These are phyloP conservation scores for Orestias chungarensis DNA, from an alignment of 2,797 vertebrate species.

Conservation along the genomic window DNA sequence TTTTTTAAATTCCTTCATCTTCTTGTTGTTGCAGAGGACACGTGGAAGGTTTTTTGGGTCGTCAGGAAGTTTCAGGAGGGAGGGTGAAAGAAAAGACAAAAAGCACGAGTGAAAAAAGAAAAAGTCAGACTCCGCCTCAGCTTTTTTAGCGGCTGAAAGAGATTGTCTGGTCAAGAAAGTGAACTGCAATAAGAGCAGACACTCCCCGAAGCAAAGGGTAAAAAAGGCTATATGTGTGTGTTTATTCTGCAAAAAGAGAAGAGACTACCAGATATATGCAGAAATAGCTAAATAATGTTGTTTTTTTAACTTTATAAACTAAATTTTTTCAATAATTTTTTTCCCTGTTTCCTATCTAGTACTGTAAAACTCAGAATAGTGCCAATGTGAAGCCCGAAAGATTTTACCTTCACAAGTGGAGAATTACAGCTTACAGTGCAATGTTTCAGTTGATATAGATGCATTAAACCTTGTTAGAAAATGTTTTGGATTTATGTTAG, in stretches of 20 bases:
- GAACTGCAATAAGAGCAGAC: slow-evolving; percentile 40
- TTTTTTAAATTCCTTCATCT: slow-evolving; percentile 58
- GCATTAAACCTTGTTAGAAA: no score
- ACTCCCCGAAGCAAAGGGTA: slow-evolving; percentile 60
- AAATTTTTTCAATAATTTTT: not conserved
- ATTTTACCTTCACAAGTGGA: no score
- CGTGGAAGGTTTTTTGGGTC: slow-evolving; percentile 76
- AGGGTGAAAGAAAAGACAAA: slow-evolving; percentile 12
- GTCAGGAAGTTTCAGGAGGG: slow-evolving; percentile 50
- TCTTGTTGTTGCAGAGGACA: slow-evolving; percentile 64
- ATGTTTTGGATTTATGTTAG: no score
- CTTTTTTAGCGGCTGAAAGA: slow-evolving; percentile 65
- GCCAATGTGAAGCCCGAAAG: no score
- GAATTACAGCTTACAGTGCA: no score
- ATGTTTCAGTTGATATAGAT: no score
- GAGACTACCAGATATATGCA: not conserved
- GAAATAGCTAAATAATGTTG: not conserved
- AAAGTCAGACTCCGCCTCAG: slow-evolving; percentile 63
- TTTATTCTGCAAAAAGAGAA: not conserved
- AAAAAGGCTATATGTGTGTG: slow-evolving; percentile 10
- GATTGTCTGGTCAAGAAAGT: slow-evolving; percentile 58
- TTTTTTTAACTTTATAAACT: not conserved
- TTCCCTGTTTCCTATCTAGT: no score
- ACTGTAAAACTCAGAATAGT: no score
- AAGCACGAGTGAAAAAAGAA: slow-evolving; percentile 42